Base-by-base conservation (phyloP, 2,113 vertebrate species). In the Pseudolaguvia tuberculata region DNA sequence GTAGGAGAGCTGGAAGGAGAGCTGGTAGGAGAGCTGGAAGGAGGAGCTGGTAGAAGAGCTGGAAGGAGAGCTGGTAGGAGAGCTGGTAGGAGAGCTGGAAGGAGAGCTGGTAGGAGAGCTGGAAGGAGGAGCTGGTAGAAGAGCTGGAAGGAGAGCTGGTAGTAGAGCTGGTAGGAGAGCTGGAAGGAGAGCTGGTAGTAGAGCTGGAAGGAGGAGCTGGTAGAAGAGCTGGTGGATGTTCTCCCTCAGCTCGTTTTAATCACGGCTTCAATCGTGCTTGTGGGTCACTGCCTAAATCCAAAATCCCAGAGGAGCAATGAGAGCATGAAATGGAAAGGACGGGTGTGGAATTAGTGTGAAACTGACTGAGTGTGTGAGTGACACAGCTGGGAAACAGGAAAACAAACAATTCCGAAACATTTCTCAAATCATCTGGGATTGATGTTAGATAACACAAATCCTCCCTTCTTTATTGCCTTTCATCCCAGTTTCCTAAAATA, bases 331-430 rank as follows among this genome's bases (percentile, higher is more conserved):
- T 83, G 4, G 81, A 84, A 79, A 80, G 85, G 88, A 87, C 85
- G 86, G 87, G 84, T n/a, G 31, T 69, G 83, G 87, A 88, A 86
- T 86, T 75, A 88, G 88, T 88, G 84, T 84, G 83, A 70, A 57
- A 74, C 83, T 83, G 84, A 86, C 83, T 59, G 57, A 20, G 85
- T 5, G 47, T 13, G 47, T 48, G 63, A 14, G 1, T 15, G 81
- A 66, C 45, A 71, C 75, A 80, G 81, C 69, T 21, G 39, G 65
- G 80, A 73, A 63, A 35, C 74, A 74, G 35, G 65, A 35, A 79
- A 76, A 83, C 84, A 83, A 75, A 83, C 69, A 65, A 83, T 81
- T 81, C 82, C 76, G n/a, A 84, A 86, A 86, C 80, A 82, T 83
- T 87, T 76, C 73, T 84, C 68, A 70, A 78, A 81, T 67, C 51